Evolutionary conservation across 64 coral and sea anemone genomes (phyloP), one percentile per base, ranked within the genome.

Genomic region (Orbicella faveolata): DNA sequence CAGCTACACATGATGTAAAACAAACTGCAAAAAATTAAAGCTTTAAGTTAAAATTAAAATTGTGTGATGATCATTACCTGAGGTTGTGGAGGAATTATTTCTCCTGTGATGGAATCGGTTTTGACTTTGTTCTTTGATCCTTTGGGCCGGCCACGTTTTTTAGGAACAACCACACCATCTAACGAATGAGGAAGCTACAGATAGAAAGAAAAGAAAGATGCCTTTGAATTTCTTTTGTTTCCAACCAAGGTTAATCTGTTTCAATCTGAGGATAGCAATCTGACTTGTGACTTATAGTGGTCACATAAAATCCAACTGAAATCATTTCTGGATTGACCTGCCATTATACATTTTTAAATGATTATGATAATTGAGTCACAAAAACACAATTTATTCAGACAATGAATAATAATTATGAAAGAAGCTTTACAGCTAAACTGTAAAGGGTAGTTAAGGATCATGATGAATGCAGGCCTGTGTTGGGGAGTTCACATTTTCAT

Each of bases 81-180:
- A 61, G 79, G 81, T 77, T 89, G 88, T 67, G 92, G 63, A 67
- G 57, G 66, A 26, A 34, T 63, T 63, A 92, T 36, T 65, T 97
- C 95, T 36, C 90, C 80, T 76, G 37, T 73, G 16, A 63, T 75
- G 34, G 89, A 61, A 14, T 75, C 55, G 30, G 79, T 83, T 84
- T 94, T 94, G 26, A 83, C 87, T 83, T 97, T 97, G 84, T 97
- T 97, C 52, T 97, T 97, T 16, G 95, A 97, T 78, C 95, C 95
- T 79, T 97, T 97, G 18, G 95, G 95, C 53, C 95, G 92, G 11
- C 95, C 95, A 65, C 95, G 81, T 67, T 94, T 97, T 73, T 85
- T 85, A 23, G 82, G 82, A 68, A 85, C 62, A 51, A 85, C 82
- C 37, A 85, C 82, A 85, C 82, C 82, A 85, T 85, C 82, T 30